Percentiles rank a stretch among this genome's conserved stretches.
Evolutionary conservation across 2,888 invertebrate species (phyloP).

Genomic region (Scaptomyza polygonia): DNA sequence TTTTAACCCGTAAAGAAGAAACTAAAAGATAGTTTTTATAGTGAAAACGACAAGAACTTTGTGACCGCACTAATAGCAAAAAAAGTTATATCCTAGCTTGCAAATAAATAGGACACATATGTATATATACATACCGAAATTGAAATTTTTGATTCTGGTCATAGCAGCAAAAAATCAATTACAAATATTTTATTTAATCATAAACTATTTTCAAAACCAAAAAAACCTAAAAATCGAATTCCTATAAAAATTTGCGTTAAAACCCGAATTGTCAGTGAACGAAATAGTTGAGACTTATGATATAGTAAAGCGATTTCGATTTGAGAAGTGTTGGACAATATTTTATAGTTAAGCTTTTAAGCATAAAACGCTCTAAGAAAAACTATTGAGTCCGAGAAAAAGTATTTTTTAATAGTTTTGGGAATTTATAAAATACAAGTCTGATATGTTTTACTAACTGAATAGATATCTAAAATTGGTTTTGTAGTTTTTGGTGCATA

Average conservation of each 20-base stretch:
- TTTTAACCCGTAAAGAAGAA: constrained; percentile 11
- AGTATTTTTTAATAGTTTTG: background rate
- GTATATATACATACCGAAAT: constrained; percentile 80
- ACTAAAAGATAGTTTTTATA: constrained; percentile 29
- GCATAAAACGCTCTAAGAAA: constrained; percentile 34
- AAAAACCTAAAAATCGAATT: background rate
- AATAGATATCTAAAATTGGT: background rate
- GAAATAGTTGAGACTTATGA: background rate
- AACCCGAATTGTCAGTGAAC: constrained; percentile 18
- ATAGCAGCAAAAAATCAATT: constrained; percentile 25
- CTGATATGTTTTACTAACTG: background rate
- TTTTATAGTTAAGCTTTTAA: background rate
- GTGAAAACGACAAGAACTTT: constrained; percentile 48
- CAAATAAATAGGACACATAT: constrained; percentile 48
- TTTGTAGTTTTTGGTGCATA: background rate
- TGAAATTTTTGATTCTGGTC: constrained; percentile 50
- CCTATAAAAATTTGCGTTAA: constrained; percentile 4
- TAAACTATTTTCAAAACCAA: too few species aligned
- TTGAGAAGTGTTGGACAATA: constrained; percentile 3
- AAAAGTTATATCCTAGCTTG: constrained; percentile 70
- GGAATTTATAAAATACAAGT: background rate
- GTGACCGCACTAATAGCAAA: constrained; percentile 47
- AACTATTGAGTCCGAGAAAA: background rate
- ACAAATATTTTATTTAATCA: background rate
- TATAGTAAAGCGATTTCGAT: background rate